Evolutionary conservation across 2,797 vertebrate species (phyloP).

Genomic region (Ispidina lecontei): DNA sequence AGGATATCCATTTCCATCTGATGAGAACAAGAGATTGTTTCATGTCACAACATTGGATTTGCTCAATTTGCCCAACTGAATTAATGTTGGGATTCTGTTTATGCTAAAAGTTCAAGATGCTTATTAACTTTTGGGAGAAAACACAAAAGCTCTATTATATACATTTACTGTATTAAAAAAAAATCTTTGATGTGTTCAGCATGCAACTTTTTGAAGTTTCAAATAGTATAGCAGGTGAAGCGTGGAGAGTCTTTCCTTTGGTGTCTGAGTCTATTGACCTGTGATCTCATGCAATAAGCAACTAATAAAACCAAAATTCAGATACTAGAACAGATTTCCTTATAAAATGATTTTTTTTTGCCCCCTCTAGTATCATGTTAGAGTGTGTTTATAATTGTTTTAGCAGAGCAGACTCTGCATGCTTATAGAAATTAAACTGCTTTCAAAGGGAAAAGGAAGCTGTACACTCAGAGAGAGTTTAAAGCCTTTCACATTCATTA

Average conservation of each 20-base stretch:
- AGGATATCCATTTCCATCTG: not conserved
- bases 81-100: slow-evolving; percentile 65
- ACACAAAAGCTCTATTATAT: slow-evolving; percentile 71
- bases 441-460: slow-evolving; percentile 39
- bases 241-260: slow-evolving; percentile 32
- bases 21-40: slow-evolving; percentile 60
- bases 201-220: slow-evolving; percentile 69
- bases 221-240: slow-evolving; percentile 46
- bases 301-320: slow-evolving; percentile 45
- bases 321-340: slow-evolving; percentile 38
- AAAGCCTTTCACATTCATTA: slow-evolving; percentile 67
- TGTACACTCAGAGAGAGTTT: slow-evolving; percentile 3
- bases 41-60: slow-evolving; percentile 45
- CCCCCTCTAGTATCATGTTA: not conserved
- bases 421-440: slow-evolving; percentile 38
- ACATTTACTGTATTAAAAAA: slow-evolving; percentile 49
- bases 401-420: not conserved
- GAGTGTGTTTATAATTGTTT: not conserved
- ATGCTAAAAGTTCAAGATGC: slow-evolving; percentile 64
- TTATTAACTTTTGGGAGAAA: slow-evolving; percentile 73
- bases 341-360: not conserved
- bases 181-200: slow-evolving; percentile 67
- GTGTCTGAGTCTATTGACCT: slow-evolving; percentile 17
- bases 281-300: slow-evolving; percentile 48
- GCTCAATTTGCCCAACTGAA: slow-evolving; percentile 52